Evolutionary conservation across 2,888 invertebrate genomes (phyloP).

Genomic region (Bruchidius siliquastri): DNA sequence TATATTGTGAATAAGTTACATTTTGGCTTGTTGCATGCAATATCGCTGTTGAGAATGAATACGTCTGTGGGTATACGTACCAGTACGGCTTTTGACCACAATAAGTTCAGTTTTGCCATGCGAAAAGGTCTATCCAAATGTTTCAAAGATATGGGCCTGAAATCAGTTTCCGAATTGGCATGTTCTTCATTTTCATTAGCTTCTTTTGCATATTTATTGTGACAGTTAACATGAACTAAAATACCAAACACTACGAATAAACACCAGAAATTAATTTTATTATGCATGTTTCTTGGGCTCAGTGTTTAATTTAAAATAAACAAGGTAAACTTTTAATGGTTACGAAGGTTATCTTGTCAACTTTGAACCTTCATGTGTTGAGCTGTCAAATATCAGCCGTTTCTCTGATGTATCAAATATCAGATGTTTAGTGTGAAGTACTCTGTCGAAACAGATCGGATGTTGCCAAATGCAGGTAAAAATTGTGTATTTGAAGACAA

Average conservation of each 20-base stretch:
- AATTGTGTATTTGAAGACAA: too few relatives aligned
- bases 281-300: background rate
- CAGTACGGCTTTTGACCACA: conserved; percentile 87
- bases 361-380: too few relatives aligned
- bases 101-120: conserved; percentile 83
- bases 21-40: background rate
- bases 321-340: too few relatives aligned
- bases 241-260: background rate
- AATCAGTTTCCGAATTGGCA: conserved; percentile 38
- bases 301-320: too few relatives aligned
- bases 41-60: background rate
- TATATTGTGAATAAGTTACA: conserved; percentile 1
- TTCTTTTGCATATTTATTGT: conserved; percentile 63
- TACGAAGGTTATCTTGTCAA: too few relatives aligned
- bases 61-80: conserved; percentile 45
- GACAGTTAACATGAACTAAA: conserved; percentile 1
- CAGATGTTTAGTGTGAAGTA: too few relatives aligned
- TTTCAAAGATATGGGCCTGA: conserved; percentile 52
- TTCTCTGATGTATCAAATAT: too few relatives aligned
- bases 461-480: too few relatives aligned
- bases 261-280: background rate
- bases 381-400: too few relatives aligned
- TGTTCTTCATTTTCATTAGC: conserved; percentile 50
- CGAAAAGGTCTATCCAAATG: conserved; percentile 79
- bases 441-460: too few relatives aligned